These are phyloP conservation scores for Craniophora ligustri DNA, from an alignment of 2,888 invertebrate genomes.

Conservation along the genomic window DNA sequence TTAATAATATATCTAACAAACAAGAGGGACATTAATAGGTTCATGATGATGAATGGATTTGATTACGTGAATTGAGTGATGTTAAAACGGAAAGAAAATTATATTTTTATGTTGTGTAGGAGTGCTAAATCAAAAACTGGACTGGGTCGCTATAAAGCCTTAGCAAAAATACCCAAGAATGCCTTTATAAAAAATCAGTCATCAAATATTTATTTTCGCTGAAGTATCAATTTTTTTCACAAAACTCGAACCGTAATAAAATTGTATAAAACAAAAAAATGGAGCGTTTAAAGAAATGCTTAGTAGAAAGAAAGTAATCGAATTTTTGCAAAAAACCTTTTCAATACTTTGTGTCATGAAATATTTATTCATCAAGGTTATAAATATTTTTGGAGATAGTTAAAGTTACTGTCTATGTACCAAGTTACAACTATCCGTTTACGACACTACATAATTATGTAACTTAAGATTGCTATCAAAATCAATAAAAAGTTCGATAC, in stretches of 20 bases:
- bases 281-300: slow-evolving; percentile 52
- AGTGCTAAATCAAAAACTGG: no score
- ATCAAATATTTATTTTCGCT: slow-evolving; percentile 30
- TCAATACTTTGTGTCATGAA: slow-evolving; percentile 66
- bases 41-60: no score
- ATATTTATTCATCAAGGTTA: slow-evolving; percentile 65
- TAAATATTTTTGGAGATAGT: slow-evolving; percentile 28
- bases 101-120: neutral
- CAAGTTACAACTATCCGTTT: no score
- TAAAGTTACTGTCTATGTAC: no score
- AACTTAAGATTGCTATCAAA: no score
- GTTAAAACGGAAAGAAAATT: no score
- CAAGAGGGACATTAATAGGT: no score
- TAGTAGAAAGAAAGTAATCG: slow-evolving; percentile 64
- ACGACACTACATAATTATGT: no score
- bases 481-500: no score
- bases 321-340: slow-evolving; percentile 64
- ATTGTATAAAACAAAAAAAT: slow-evolving; percentile 59
- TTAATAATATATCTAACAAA: no score
- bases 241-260: slow-evolving; percentile 52
- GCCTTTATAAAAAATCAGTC: slow-evolving; percentile 37
- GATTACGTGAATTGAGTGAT: no score
- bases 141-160: no score
- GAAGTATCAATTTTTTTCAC: slow-evolving; percentile 36
- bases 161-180: slow-evolving; percentile 10